Evolutionary conservation across 2,888 invertebrate genomes (phyloP).

Genomic region (Apantesis nais): DNA sequence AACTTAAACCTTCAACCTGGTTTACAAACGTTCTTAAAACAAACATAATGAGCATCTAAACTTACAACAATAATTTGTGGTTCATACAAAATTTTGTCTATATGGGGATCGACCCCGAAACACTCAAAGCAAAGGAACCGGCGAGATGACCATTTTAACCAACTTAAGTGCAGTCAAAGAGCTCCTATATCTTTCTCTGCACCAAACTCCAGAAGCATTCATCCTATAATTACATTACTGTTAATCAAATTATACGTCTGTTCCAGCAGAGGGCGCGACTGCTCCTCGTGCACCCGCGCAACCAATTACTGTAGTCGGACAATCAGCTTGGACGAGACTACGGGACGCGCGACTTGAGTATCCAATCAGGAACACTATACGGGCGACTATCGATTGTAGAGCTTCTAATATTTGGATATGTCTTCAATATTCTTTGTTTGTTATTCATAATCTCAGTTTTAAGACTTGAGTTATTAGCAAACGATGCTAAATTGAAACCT

Average conservation of each 20-base stretch:
- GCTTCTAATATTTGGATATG: conserved; percentile 23
- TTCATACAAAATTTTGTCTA: no score
- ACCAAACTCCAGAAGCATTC: not conserved
- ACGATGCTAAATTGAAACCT: no score
- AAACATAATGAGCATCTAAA: no score
- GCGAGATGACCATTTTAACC: no score
- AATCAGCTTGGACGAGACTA: conserved; percentile 41
- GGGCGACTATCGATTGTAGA: conserved; percentile 31
- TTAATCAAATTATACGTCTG: not conserved
- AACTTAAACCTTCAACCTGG: no score
- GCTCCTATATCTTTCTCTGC: not conserved
- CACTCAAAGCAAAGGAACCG: no score
- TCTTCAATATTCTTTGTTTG: not conserved
- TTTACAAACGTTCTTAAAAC: no score
- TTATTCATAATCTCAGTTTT: not conserved
- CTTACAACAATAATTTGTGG: no score
- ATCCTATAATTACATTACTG: not conserved
- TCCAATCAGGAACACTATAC: conserved; percentile 50
- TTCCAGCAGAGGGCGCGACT: not conserved
- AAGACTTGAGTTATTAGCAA: no score
- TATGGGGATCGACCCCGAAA: no score
- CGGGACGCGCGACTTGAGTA: conserved; percentile 44
- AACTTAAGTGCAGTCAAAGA: not conserved
- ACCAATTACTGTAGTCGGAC: conserved; percentile 50
- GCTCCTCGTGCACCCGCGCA: conserved; percentile 31